Percentiles rank a stretch among this genome's conserved stretches.
Conservation (phyloP, 2,888 invertebrate species). For the Trachelus iudaicus region DNA sequence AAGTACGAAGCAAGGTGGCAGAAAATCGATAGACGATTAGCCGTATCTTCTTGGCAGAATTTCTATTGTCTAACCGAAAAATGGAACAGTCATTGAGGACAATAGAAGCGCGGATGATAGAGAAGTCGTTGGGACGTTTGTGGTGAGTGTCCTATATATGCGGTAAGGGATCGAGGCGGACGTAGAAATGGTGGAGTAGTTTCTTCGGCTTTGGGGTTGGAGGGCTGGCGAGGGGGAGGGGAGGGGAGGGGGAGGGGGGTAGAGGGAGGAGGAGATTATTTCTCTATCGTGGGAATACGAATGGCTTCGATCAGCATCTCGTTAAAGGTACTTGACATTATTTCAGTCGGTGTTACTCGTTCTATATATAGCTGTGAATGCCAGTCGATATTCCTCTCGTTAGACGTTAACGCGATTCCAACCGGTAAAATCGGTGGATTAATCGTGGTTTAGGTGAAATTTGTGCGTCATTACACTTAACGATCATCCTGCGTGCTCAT, state of each 20-base stretch:
- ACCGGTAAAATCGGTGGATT: constrained; percentile 18
- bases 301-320: constrained; percentile 11
- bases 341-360: constrained; percentile 4
- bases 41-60: background rate
- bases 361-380: background rate
- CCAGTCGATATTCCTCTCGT: constrained; percentile 21
- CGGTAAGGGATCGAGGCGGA: background rate
- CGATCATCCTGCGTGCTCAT: background rate
- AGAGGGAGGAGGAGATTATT: background rate
- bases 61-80: background rate
- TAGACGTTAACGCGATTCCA: constrained; percentile 16
- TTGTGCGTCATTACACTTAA: background rate
- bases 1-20: background rate
- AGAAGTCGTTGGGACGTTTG: background rate
- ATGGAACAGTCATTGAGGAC: background rate
- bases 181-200: background rate
- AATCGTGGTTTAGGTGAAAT: constrained; percentile 5
- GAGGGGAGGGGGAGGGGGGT: background rate
- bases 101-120: background rate
- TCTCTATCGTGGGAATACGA: constrained; percentile 6
- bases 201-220: constrained; percentile 15
- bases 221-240: too few species aligned
- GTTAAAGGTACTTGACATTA: constrained; percentile 21
- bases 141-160: background rate
- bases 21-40: constrained; percentile 29